Conservation (phyloP, 2,113 vertebrate genomes). For the Brachyistius frenatus region DNA sequence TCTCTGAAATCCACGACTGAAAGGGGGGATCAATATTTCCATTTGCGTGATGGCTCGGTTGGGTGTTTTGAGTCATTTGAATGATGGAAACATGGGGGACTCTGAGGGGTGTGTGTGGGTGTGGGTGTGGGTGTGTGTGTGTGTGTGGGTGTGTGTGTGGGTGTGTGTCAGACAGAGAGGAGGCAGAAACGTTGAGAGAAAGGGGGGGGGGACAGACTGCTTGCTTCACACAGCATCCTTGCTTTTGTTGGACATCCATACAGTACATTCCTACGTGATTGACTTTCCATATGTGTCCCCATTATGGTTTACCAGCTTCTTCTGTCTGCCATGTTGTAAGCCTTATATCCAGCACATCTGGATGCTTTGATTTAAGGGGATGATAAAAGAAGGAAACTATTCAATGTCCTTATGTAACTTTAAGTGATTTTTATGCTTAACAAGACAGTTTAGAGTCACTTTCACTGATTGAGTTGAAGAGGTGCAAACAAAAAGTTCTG, state of each 20-base stretch:
- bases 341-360: background rate
- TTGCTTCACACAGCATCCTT: background rate
- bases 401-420: background rate
- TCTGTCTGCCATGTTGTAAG: background rate
- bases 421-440: background rate
- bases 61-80: slow-evolving; percentile 65
- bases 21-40: slow-evolving; percentile 65
- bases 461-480: background rate
- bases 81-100: slow-evolving; percentile 46
- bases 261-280: slow-evolving; percentile 2
- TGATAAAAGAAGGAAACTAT: background rate
- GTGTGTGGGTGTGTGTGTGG: slow-evolving; percentile 14
- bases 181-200: background rate
- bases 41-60: slow-evolving; percentile 37
- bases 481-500: too few species aligned
- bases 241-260: background rate
- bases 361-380: background rate
- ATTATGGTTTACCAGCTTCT: slow-evolving; percentile 8
- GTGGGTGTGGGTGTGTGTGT: background rate
- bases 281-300: slow-evolving; percentile 3
- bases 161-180: background rate
- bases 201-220: background rate
- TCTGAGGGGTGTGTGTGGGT: slow-evolving; percentile 7
- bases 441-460: background rate
- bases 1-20: slow-evolving; percentile 18